Evolutionary conservation across 2,888 invertebrate species (phyloP).

Genomic region (Dryobotodes eremita): DNA sequence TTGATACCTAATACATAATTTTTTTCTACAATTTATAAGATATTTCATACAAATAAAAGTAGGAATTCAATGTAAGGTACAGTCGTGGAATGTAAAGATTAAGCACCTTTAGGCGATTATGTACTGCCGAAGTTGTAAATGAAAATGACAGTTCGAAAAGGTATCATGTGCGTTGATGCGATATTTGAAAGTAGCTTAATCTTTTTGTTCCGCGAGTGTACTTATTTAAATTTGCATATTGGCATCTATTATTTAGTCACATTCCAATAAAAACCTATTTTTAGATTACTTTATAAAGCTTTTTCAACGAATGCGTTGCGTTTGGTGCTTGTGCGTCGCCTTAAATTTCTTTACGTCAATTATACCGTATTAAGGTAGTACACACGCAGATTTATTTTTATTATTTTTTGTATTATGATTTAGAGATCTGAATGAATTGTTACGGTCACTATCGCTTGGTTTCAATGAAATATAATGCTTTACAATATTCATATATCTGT

Average conservation of each 20-base stretch:
- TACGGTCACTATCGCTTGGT: slow-evolving; percentile 55
- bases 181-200: neutral
- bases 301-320: slow-evolving; percentile 54
- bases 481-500: slow-evolving; percentile 67
- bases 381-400: slow-evolving; percentile 47
- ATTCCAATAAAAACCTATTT: slow-evolving; percentile 76
- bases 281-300: slow-evolving; percentile 69
- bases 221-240: slow-evolving; percentile 51
- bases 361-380: slow-evolving; percentile 19
- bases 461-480: slow-evolving; percentile 63
- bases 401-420: slow-evolving; percentile 64
- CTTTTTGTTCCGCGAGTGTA: neutral
- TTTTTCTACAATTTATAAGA: slow-evolving; percentile 23
- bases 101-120: neutral
- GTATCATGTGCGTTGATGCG: neutral
- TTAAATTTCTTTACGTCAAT: slow-evolving; percentile 35
- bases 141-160: neutral
- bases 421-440: slow-evolving; percentile 78
- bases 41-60: slow-evolving; percentile 27
- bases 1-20: slow-evolving; percentile 38
- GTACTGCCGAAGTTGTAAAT: neutral
- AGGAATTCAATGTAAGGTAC: slow-evolving; percentile 33
- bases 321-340: slow-evolving; percentile 69
- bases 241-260: slow-evolving; percentile 69
- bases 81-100: neutral